Evolutionary conservation across 2,888 invertebrate species (phyloP).

Genomic region (Parochlus steinenii): DNA sequence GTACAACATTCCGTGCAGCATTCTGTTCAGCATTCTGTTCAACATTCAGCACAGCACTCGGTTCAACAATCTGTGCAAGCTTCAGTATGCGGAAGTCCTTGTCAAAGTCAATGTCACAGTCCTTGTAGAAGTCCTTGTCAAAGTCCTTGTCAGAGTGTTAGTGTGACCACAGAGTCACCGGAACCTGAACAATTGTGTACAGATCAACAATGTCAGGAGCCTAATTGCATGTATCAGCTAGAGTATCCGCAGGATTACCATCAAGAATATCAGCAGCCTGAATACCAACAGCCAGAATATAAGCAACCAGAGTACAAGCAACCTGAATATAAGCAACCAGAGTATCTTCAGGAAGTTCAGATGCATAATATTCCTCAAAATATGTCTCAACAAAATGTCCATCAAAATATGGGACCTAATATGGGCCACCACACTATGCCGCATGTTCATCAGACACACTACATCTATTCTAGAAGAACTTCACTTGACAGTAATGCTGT

Average conservation of each 20-base stretch:
- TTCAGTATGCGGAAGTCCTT: conserved; percentile 11
- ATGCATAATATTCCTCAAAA: no score
- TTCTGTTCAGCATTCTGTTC: conserved; percentile 3
- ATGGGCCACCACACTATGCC: no score
- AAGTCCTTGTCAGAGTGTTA: conserved; percentile 26
- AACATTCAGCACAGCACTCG: not conserved
- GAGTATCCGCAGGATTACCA: conserved; percentile 27
- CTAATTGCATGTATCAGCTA: conserved; percentile 10
- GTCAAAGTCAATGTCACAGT: conserved; percentile 22
- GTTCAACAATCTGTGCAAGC: conserved; percentile 1
- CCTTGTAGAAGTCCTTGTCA: conserved; percentile 31
- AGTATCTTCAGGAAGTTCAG: no score
- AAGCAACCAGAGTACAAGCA: conserved; percentile 6
- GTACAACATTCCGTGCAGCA: conserved; percentile 17
- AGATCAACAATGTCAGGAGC: conserved; percentile 11
- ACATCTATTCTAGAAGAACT: conserved; percentile 10
- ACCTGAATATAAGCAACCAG: no score
- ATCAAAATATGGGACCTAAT: no score
- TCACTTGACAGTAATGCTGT: conserved; percentile 12
- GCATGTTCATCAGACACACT: conserved; percentile 12
- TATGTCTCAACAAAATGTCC: conserved; percentile 1
- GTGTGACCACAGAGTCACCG: not conserved
- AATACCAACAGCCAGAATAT: conserved; percentile 12
- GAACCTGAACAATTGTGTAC: no score
- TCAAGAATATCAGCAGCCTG: conserved; percentile 21